A percentile compares a stretch with the other conserved stretches of the same genome.
Evolutionary conservation across 2,888 invertebrate species (phyloP).

Genomic region (Actias luna): DNA sequence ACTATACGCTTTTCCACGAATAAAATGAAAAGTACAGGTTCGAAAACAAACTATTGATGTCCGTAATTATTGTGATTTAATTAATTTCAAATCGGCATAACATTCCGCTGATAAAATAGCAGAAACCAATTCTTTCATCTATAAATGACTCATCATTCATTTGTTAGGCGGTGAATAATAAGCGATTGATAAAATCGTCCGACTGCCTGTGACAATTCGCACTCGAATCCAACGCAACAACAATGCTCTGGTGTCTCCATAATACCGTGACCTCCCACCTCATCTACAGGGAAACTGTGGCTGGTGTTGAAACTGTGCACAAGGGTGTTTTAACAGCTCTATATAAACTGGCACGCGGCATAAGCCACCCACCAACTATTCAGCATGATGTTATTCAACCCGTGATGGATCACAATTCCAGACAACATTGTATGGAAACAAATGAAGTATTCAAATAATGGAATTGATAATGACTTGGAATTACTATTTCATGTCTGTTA

Average conservation of each 20-base stretch:
- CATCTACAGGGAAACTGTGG: conserved; percentile 36
- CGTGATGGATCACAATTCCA: conserved; percentile 75
- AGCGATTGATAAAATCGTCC: conserved; percentile 73
- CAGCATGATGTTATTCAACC: conserved; percentile 71
- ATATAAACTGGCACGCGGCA: conserved; percentile 47
- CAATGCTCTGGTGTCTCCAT: conserved; percentile 61
- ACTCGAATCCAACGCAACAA: conserved; percentile 69
- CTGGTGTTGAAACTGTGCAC: conserved; percentile 34
- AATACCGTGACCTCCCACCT: conserved; percentile 41
- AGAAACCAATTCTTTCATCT: conserved; percentile 34
- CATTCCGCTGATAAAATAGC: not conserved
- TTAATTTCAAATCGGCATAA: not conserved
- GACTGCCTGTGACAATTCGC: conserved; percentile 75
- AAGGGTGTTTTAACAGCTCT: conserved; percentile 50
- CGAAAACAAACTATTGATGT: not conserved
- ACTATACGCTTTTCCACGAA: too few relatives aligned
- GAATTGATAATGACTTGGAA: conserved; percentile 35
- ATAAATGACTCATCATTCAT: conserved; percentile 62
- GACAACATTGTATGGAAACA: conserved; percentile 73
- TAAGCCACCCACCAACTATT: conserved; percentile 70
- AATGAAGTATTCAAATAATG: conserved; percentile 60
- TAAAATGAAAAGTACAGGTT: too few relatives aligned
- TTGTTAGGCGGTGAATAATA: conserved; percentile 69
- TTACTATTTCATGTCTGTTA: conserved; percentile 24
- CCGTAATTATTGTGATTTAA: not conserved